Evolutionary conservation across 2,888 invertebrate species (phyloP).

Genomic region (Pachliopta kotzebuea): DNA sequence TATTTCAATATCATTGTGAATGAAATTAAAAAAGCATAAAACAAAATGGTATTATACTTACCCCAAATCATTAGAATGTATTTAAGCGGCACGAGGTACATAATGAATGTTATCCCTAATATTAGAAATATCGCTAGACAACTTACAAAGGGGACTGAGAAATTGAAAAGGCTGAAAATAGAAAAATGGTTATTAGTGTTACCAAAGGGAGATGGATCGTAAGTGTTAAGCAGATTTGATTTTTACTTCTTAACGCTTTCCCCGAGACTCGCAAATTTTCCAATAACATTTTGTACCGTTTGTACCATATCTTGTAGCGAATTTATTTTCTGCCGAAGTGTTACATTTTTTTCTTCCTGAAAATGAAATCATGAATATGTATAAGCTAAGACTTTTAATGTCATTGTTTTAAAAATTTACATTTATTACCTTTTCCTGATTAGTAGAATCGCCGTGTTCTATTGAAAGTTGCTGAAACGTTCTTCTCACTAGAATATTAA

Average conservation of each 20-base stretch:
- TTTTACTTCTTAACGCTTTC: slow-evolving; percentile 96
- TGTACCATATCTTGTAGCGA: slow-evolving; percentile 97
- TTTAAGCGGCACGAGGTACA: slow-evolving; percentile 92
- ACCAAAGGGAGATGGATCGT: slow-evolving; percentile 9
- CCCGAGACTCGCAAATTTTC: slow-evolving; percentile 92
- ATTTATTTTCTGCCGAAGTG: slow-evolving; percentile 92
- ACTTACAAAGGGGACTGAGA: slow-evolving; percentile 96
- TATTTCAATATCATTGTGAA: neutral
- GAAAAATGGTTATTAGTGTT: slow-evolving; percentile 17
- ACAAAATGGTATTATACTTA: slow-evolving; percentile 41
- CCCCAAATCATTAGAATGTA: slow-evolving; percentile 96
- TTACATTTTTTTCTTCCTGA: slow-evolving; percentile 94
- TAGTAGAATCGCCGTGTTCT: slow-evolving; percentile 19
- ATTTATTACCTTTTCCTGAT: slow-evolving; percentile 30
- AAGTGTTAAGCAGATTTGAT: slow-evolving; percentile 25
- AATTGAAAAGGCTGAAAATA: slow-evolving; percentile 93
- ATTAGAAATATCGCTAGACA: slow-evolving; percentile 90
- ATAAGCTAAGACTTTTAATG: too few relatives aligned
- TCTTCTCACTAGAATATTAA: slow-evolving; percentile 27
- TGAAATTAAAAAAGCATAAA: slow-evolving; percentile 7
- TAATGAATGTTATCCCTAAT: slow-evolving; percentile 84
- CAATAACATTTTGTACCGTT: slow-evolving; percentile 95
- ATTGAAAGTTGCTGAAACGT: slow-evolving; percentile 19
- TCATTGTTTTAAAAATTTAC: too few relatives aligned
- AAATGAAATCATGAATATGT: slow-evolving; percentile 35